Evolutionary conservation across 1,140 invertebrate genomes (phyloP).

Genomic region (Polyergus mexicanus): DNA sequence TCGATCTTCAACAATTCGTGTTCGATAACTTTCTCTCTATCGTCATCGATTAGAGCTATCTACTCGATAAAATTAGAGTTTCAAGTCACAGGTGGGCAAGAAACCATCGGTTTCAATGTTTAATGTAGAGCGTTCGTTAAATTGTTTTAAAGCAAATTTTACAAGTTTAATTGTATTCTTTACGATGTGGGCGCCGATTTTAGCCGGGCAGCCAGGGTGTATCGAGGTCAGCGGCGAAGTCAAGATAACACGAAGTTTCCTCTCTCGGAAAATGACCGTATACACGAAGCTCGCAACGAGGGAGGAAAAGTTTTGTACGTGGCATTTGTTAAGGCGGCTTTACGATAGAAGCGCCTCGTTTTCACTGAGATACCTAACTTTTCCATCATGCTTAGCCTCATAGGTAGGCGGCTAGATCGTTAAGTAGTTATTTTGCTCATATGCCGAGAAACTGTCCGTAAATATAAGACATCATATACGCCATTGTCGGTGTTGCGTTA

Average conservation of each 20-base stretch:
- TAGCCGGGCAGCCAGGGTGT: constrained; percentile 19
- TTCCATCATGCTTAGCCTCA: constrained; percentile 38
- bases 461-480: constrained; percentile 21
- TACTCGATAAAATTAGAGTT: constrained; percentile 27
- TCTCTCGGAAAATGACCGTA: constrained; percentile 52
- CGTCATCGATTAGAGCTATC: neutral
- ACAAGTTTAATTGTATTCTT: constrained; percentile 63
- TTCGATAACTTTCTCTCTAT: neutral
- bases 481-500: constrained; percentile 13
- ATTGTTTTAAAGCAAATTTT: constrained; percentile 57
- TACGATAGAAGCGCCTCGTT: constrained; percentile 54
- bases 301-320: constrained; percentile 62
- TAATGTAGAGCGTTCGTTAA: constrained; percentile 54
- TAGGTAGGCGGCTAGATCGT: constrained; percentile 36
- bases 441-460: constrained; percentile 28
- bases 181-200: constrained; percentile 46
- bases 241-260: constrained; percentile 63
- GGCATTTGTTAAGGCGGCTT: constrained; percentile 62
- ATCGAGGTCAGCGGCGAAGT: constrained; percentile 60
- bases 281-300: constrained; percentile 31
- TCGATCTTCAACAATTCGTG: constrained; percentile 1
- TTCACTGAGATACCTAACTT: constrained; percentile 62
- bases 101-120: constrained; percentile 37
- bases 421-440: constrained; percentile 60
- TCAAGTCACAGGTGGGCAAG: constrained; percentile 3